A percentile compares a stretch with the other conserved stretches of the same genome.
Conservation (phyloP, 2,113 vertebrate genomes). For the Caracal caracal region DNA sequence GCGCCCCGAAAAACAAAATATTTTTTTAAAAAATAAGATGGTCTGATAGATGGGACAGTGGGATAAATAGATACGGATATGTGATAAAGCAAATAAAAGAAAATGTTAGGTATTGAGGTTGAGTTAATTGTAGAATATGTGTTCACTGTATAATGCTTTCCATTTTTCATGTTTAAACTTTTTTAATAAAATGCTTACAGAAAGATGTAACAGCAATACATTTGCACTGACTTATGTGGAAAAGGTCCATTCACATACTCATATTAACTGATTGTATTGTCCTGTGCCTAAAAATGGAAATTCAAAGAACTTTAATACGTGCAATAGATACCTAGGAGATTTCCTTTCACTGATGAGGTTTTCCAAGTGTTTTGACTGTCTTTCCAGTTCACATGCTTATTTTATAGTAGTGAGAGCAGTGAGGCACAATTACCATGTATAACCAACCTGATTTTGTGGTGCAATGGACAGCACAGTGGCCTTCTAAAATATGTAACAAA, state of each 20-base stretch:
- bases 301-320: conserved; percentile 5
- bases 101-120: background rate
- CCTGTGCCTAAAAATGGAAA: conserved; percentile 27
- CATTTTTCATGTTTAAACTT: conserved; percentile 39
- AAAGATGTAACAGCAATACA: conserved; percentile 2
- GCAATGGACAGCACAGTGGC: background rate
- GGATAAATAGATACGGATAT: background rate
- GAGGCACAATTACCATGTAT: conserved; percentile 56
- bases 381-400: background rate
- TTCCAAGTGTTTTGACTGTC: conserved; percentile 31
- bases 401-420: conserved; percentile 3
- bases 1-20: background rate
- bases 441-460: background rate
- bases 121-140: background rate
- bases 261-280: background rate
- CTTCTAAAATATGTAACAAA: conserved; percentile 21
- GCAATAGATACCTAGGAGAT: background rate
- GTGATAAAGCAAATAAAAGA: conserved; percentile 23
- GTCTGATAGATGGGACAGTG: background rate
- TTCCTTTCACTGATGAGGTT: conserved; percentile 24
- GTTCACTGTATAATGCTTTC: background rate
- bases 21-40: background rate
- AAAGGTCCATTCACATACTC: background rate
- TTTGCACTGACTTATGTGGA: background rate
- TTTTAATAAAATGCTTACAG: conserved; percentile 30